Evolutionary conservation across 2,113 vertebrate species (phyloP), one percentile per base, ranked within the genome.

Genomic region (Hylia prasina): DNA sequence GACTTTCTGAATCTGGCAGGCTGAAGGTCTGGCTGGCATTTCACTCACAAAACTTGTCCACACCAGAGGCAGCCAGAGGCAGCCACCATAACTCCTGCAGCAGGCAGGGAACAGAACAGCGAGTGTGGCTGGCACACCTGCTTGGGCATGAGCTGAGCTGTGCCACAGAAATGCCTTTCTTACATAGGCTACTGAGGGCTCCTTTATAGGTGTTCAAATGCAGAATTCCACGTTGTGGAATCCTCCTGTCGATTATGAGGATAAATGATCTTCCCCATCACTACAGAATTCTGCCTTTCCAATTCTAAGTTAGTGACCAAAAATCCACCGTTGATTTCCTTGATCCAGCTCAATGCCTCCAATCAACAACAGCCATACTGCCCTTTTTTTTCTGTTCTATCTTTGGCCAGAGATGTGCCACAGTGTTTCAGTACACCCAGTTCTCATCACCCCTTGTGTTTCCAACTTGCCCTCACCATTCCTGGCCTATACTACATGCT

Each of bases 301-400:
- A 1, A 35, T 20, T 35, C 10, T 15, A 17, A 20, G 12, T 12
- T 65, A 53, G 24, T 6, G 11, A 72, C 13, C 28, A 77, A 64
- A 88, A 65, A 61, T 15, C 13, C 42, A 53, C 18, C 7, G 3
- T 3, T 0, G 0, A 21, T 5, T 15, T 40, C 30, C 42, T 28
- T 31, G 33, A 22, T 54, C 10, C 42, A 82, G 30, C 28, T 89
- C 72, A 77, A 33, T 2, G 0, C 24, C 54, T 45, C 25, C 8
- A 9, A 35, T 1, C 2, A 3, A 79, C 31, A 79, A 13, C 24
- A 73, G 47, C 16, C 37, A 25, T 0, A 0, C 11, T 22, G 20
- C 37, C 31, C 31, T 63, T 51, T 51, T 54, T 30, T 23, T 16
- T 28, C 16, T 17, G 4, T 20, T 72, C 66, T 31, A 51, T 25